Evolutionary conservation across 2,113 vertebrate genomes (phyloP), one percentile per base, ranked within the genome.

Genomic region (Murina feae): DNA sequence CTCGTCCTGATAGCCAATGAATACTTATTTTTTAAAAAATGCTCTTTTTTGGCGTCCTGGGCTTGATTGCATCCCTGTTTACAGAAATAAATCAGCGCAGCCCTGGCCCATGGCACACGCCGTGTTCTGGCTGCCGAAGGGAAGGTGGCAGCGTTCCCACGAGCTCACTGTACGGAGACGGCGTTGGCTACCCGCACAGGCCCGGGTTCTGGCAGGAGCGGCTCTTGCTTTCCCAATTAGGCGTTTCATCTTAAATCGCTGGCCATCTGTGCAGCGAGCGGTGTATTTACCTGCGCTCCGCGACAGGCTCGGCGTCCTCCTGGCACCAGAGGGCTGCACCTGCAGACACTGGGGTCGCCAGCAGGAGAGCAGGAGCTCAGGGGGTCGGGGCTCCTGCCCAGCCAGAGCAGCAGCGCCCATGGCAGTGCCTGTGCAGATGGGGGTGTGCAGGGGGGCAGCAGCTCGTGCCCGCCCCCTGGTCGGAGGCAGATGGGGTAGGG

Each of bases 61-160:
- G 85, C 92, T 97, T 93, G 37, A 88, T 97, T 96, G 86, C n/a
- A 92, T 5, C 0, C 39, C 74, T 92, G 79, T 81, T 89, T 58
- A 96, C 16, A 95, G 92, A 96, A 68, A 96, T 96, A 96, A 96
- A 95, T 96, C 95, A 95, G 89, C 37, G 81, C 92, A 75, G 78
- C 25, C 90, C 6, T 87, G 89, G 47, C 88, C 90, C 83, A 18
- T 90, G 63, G 60, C 13, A 90, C 44, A 76, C 17, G 88, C 82
- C 96, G 71, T 89, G 96, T 97, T 97, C 96, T 81, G 66, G 58
- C 84, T 89, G 32, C 4, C 93, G 92, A 86, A 95, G 94, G 79
- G 95, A 58, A 39, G 14, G 55, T 94, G 94, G 35, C 68, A 93
- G 3, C 39, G 80, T 97, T 97, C 97, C 76, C 90, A 17, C 81